Evolutionary conservation across 2,797 vertebrate species (phyloP).

Genomic region (Tenualosa ilisha): DNA sequence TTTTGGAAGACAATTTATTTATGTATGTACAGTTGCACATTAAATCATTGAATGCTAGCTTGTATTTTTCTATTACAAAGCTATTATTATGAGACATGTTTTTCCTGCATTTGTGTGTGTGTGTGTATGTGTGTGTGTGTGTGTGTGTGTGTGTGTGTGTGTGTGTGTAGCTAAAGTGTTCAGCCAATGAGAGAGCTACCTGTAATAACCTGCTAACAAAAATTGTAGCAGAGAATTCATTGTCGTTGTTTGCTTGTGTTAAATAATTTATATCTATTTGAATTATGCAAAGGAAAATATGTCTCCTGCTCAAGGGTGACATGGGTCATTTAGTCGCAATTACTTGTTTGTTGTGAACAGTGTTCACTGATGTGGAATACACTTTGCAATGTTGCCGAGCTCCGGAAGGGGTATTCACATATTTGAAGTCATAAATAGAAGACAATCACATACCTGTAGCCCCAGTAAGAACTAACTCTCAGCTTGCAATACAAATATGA

Average conservation of each 20-base stretch:
- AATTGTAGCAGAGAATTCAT: slow-evolving; percentile 37
- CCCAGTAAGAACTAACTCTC: background rate
- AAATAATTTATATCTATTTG: slow-evolving; percentile 50
- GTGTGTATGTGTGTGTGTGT: slow-evolving; percentile 20
- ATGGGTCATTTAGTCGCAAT: slow-evolving; percentile 51
- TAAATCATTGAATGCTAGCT: slow-evolving; percentile 46
- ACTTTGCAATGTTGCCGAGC: background rate
- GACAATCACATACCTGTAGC: background rate
- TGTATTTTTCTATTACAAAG: slow-evolving; percentile 40
- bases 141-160: slow-evolving; percentile 1
- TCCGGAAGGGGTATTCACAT: background rate
- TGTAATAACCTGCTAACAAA: slow-evolving; percentile 42
- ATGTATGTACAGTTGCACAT: slow-evolving; percentile 52
- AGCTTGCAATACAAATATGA: background rate
- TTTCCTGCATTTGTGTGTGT: background rate
- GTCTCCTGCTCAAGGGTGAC: slow-evolving; percentile 36
- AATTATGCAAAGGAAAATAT: slow-evolving; percentile 40
- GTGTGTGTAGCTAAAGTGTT: slow-evolving; percentile 28
- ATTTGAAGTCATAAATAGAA: background rate
- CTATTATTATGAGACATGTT: slow-evolving; percentile 41
- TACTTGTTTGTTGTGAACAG: slow-evolving; percentile 42
- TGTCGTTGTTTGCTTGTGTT: slow-evolving; percentile 43
- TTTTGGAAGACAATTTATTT: slow-evolving; percentile 56
- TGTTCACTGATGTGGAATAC: slow-evolving; percentile 10
- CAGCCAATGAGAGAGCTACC: slow-evolving; percentile 38